A percentile compares a stretch with the other conserved stretches of the same genome.
phyloP scores from a whole-genome alignment of 2,888 invertebrate species.

The Operophtera brumata region DNA sequence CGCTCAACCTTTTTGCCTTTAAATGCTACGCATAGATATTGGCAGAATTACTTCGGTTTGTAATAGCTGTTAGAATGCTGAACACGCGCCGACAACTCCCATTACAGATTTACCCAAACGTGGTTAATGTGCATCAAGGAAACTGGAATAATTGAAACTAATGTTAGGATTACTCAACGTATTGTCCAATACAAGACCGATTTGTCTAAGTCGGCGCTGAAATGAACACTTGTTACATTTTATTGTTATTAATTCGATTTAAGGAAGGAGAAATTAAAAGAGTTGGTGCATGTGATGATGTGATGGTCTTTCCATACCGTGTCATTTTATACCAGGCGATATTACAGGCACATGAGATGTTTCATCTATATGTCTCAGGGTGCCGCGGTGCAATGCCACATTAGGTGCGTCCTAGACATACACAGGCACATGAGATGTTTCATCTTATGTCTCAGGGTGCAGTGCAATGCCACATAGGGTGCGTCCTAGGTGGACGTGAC shows the following conservation, averaged over 20 bases:
- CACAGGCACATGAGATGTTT: no score
- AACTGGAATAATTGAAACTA: conserved; percentile 77
- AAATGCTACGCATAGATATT: conserved; percentile 50
- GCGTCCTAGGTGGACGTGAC: no score
- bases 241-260: conserved; percentile 55
- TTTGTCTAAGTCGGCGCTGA: conserved; percentile 73
- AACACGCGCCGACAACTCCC: conserved; percentile 57
- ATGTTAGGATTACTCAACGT: conserved; percentile 78
- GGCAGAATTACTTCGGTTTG: conserved; percentile 45
- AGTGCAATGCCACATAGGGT: no score
- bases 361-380: no score
- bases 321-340: not conserved
- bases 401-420: no score
- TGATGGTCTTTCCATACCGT: no score
- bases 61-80: conserved; percentile 57
- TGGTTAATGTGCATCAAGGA: conserved; percentile 65
- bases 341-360: no score
- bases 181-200: conserved; percentile 78
- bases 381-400: no score
- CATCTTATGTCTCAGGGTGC: no score
- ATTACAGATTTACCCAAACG: conserved; percentile 52
- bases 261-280: conserved; percentile 14
- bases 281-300: not conserved
- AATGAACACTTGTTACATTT: conserved; percentile 60
- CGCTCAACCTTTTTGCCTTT: conserved; percentile 41